phyloP scores from a whole-genome alignment of 2,113 vertebrate genomes.

The Equus przewalskii region DNA sequence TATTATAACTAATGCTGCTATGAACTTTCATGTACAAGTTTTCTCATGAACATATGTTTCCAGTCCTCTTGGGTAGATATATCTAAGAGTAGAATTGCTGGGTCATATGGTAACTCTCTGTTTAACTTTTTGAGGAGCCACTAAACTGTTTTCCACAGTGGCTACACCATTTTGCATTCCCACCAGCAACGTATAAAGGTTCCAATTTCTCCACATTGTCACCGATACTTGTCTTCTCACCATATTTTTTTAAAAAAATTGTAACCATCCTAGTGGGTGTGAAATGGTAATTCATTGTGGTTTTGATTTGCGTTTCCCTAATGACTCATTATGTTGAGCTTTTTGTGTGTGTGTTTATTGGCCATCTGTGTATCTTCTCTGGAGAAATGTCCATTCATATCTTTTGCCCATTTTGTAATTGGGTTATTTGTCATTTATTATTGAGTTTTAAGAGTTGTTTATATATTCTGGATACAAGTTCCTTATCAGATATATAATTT shows the following conservation, averaged over 20 bases:
- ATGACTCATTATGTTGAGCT: not conserved
- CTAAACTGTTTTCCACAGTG: not conserved
- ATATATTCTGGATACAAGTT: not conserved
- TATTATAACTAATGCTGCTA: not conserved
- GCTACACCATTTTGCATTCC: not conserved
- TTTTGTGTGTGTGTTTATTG: not conserved
- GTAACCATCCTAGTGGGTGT: not conserved
- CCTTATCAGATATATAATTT: not conserved
- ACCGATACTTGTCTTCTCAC: not conserved
- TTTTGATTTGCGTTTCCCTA: not conserved
- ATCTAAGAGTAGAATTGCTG: not conserved
- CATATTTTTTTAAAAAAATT: not conserved
- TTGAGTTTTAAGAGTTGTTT: not conserved
- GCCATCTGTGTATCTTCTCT: not conserved
- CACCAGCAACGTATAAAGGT: not conserved
- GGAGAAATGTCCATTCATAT: not conserved
- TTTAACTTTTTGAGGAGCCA: not conserved
- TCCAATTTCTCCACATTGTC: not conserved
- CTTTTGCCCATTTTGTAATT: not conserved
- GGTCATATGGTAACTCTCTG: not conserved
- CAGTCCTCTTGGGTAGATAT: not conserved
- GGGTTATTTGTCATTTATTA: not conserved
- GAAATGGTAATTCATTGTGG: not conserved
- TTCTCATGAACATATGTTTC: not conserved
- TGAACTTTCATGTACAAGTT: not conserved